Evolutionary conservation across 2,888 invertebrate genomes (phyloP).

Genomic region (Sinodicranocentrus sp.): DNA sequence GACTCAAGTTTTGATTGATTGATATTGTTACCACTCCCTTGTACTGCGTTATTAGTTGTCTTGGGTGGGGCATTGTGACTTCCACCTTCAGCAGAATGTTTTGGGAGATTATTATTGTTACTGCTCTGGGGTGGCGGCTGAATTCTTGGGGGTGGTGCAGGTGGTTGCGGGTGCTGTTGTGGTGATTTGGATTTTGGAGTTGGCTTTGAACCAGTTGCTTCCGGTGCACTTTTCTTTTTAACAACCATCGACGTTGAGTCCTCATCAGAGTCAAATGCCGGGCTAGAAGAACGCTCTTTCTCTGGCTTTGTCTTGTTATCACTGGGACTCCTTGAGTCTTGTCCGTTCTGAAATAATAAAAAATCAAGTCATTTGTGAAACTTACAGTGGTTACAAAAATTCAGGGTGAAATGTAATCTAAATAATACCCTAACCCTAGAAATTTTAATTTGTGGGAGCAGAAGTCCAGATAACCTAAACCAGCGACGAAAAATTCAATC

Average conservation of each 20-base stretch:
- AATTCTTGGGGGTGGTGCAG: constrained; percentile 57
- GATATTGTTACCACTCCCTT: constrained; percentile 36
- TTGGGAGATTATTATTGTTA: constrained; percentile 18
- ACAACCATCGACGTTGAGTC: constrained; percentile 83
- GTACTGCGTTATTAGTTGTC: constrained; percentile 47
- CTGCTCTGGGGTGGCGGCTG: constrained; percentile 39
- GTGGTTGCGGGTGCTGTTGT: constrained; percentile 39
- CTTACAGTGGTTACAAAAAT: no score
- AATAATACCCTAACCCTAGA: no score
- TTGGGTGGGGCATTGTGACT: constrained; percentile 77
- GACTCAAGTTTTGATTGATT: constrained; percentile 28
- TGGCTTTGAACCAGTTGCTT: constrained; percentile 78
- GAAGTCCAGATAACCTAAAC: no score
- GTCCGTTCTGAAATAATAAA: constrained; percentile 50
- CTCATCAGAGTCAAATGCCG: constrained; percentile 97
- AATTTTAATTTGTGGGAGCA: no score
- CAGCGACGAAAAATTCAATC: no score
- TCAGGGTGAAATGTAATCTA: no score
- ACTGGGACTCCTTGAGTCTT: constrained; percentile 63
- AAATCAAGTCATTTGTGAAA: no score
- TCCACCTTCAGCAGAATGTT: constrained; percentile 75
- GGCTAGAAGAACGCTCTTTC: constrained; percentile 91
- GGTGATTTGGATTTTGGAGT: constrained; percentile 41
- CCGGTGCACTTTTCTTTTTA: constrained; percentile 74
- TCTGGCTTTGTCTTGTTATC: constrained; percentile 70